A percentile compares a stretch with the other conserved stretches of the same genome.
These are phyloP conservation scores for Goniozus legneri DNA, from an alignment of 1,140 invertebrate genomes.

Conservation along the genomic window DNA sequence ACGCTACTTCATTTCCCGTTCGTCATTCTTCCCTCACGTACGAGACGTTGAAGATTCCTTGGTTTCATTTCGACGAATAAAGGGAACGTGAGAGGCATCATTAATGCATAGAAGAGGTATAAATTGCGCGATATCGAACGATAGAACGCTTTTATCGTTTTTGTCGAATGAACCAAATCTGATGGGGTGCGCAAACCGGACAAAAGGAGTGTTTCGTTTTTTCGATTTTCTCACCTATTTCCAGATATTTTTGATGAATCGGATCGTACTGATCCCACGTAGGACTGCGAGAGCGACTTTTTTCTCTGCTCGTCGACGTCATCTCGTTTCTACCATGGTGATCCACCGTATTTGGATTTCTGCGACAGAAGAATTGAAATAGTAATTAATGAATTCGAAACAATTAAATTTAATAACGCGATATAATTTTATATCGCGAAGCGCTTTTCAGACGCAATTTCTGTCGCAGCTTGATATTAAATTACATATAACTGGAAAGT, in stretches of 20 bases:
- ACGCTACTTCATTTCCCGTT: slow-evolving; percentile 19
- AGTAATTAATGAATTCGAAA: slow-evolving; percentile 1
- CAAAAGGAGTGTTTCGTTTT: no score
- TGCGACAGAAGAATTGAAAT: slow-evolving; percentile 48
- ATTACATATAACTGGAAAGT: no score
- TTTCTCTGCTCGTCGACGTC: slow-evolving; percentile 73
- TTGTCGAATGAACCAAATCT: no score
- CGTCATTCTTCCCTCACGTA: slow-evolving; percentile 1
- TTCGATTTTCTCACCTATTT: slow-evolving; percentile 91
- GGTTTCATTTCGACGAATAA: not conserved
- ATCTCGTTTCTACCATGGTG: slow-evolving; percentile 69
- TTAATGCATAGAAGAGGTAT: no score
- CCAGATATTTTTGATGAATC: slow-evolving; percentile 86
- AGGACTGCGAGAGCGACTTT: slow-evolving; percentile 77
- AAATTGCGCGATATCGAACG: no score
- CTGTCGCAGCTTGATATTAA: no score
- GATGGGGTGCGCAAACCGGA: no score
- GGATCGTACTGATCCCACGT: slow-evolving; percentile 89
- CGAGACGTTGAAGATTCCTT: not conserved
- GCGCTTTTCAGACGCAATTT: no score
- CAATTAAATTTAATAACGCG: not conserved
- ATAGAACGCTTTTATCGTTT: no score
- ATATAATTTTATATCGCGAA: slow-evolving; percentile 21
- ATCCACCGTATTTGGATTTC: slow-evolving; percentile 76
- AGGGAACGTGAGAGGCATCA: no score